Conservation (phyloP, 37 sponge, comb jelly and placozoan species). For the Hexactinellida sp. region DNA sequence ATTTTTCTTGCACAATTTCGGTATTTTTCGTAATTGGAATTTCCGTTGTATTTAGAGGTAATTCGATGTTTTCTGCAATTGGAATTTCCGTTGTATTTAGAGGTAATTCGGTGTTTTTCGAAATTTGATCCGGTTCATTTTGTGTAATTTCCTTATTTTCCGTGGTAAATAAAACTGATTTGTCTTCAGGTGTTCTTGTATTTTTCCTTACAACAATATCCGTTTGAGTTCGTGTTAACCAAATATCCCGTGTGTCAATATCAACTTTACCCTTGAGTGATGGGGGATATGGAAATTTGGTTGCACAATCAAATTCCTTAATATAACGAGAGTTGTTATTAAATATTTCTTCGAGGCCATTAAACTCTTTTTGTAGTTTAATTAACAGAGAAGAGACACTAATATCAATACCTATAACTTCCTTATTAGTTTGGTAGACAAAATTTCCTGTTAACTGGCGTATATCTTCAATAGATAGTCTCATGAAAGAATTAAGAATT, state of each 20-base stretch:
- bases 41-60: background rate
- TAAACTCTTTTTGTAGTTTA: background rate
- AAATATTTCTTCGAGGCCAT: background rate
- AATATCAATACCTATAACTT: background rate
- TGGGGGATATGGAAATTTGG: too few species aligned
- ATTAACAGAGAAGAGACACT: background rate
- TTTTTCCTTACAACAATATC: too few species aligned
- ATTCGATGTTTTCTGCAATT: background rate
- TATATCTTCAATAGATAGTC: background rate
- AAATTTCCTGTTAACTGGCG: background rate
- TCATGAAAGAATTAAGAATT: background rate
- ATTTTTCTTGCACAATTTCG: background rate
- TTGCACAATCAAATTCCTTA: background rate
- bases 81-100: background rate
- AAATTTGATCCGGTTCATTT: background rate
- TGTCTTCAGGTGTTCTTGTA: background rate
- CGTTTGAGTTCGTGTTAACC: background rate
- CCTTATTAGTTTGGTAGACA: background rate
- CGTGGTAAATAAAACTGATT: background rate
- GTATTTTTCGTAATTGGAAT: background rate
- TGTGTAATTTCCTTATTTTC: background rate
- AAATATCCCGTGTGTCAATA: background rate
- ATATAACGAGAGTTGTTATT: background rate
- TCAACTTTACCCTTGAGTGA: background rate
- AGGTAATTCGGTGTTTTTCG: background rate